Base-by-base conservation (phyloP, 2,888 invertebrate species). In the Tachina lurida region DNA sequence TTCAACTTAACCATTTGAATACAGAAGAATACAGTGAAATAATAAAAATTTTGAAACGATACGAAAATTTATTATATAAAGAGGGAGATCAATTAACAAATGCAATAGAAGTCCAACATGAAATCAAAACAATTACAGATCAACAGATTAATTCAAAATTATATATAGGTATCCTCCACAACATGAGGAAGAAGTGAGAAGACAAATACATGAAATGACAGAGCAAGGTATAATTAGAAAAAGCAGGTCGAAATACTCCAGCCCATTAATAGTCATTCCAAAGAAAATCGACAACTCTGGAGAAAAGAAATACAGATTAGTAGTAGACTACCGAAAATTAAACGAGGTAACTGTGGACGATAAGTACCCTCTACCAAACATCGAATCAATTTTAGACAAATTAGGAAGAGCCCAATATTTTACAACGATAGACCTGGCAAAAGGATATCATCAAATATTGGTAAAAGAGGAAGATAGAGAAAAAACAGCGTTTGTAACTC, bases 81-180 rank as follows among this genome's bases (percentile, higher is more conserved):
- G 45, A 22, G 22, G 22, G 17, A 13, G 47, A 65, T 49, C 8
- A 49, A 10, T n/a, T 47, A 10, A 67, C 47, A 22, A 67, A 10
- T 43, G 17, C 31, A 0, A 67, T 13, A 7, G 31, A 47, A 22
- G 15, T 67, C 10, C 47, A 67, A 8, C 65, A 67, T 12, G 65
- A 67, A 49, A 49, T 31, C 22, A 22, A 19, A 31, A 67, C 65
- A 1, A 49, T n/a, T 15, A 49, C 65, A 1, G 31, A 67, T 22
- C 43, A 67, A 47, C 65, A 67, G 17, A 54, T 47, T 56, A 76
- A 54, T 41, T 70, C 70, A 45, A 70, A 70, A 54, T 13, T 71
- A 22, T 71, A 22, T 71, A 54, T 71, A 43, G 70, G 15, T 70
- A 70, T n/a, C 49, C 39, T 70, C 54, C 70, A 10, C 76, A 68